Evolutionary conservation across 1,140 invertebrate genomes (phyloP), one percentile per base, ranked within the genome.

Genomic region (Pseudomyrmex flavicornis): DNA sequence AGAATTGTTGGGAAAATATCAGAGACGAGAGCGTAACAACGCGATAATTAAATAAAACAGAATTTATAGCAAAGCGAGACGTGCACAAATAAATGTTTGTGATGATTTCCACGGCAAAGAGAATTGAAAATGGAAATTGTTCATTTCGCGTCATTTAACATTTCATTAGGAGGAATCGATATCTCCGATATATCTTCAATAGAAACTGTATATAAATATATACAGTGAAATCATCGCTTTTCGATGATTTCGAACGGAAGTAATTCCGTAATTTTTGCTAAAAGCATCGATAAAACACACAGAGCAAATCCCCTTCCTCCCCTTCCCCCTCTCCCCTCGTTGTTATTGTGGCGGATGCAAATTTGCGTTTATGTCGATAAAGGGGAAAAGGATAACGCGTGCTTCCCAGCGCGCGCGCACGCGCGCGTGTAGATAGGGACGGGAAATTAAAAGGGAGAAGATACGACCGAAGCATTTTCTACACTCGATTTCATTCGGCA

Each of bases 401-500:
- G 35, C 35, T 35, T 35, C 35, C 35, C 35, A 35, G 35, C 35
- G 35, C 35, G 35, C 35, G 35, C 35, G 35, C 35, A 5, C 35
- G 35, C 35, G 35, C 35, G 35, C 35, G 35, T 35, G 35, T 1
- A 7, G 50, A 17, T 2, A n/a, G 46, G 44, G 8, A 9, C 20
- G 52, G 52, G 35, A 48, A 77, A 79, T 79, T 79, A 80, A 80
- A 72, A 72, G 76, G 44, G 66, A 72, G 76, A 72, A 80, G 76
- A 70, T 79, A 70, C 12, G 65, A 35, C 76, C 12, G 44, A 15
- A 15, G 4, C 65, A 35, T 80, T 70, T 72, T 72, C n/a, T 61
- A 72, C 76, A 56, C 76, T 80, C 76, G 76, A 80, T 80, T 80
- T 80, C 76, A 72, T 80, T 80, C 76, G 76, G 76, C 56, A 72